Evolutionary conservation across 1,140 invertebrate genomes (phyloP).

Genomic region (Rhagoletis zephyria): DNA sequence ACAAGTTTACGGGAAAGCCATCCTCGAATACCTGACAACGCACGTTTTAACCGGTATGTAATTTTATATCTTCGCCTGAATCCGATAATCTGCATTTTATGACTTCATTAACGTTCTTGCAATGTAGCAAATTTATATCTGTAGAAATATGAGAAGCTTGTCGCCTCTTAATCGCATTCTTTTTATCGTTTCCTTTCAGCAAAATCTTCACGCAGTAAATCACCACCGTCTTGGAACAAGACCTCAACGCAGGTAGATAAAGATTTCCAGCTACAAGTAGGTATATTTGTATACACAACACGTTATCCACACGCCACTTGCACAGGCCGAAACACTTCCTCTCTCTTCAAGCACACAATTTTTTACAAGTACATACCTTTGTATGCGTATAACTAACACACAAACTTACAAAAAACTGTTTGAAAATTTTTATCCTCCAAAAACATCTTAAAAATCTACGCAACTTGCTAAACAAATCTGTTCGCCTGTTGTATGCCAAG

Average conservation of each 20-base stretch:
- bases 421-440: background rate
- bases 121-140: too few species aligned
- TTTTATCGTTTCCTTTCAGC: background rate
- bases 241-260: background rate
- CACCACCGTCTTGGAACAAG: background rate
- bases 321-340: background rate
- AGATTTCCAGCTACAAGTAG: background rate
- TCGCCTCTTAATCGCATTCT: background rate
- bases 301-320: background rate
- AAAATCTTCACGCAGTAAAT: background rate
- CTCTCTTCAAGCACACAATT: background rate
- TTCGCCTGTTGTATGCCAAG: constrained; percentile 3
- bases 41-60: too few species aligned
- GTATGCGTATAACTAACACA: background rate
- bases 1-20: too few species aligned
- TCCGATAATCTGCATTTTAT: too few species aligned
- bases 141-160: too few species aligned
- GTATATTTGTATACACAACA: background rate
- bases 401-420: too few species aligned
- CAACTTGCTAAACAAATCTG: background rate
- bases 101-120: too few species aligned
- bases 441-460: background rate
- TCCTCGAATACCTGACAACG: too few species aligned
- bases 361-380: background rate
- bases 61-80: too few species aligned